Percentiles rank a stretch among this genome's conserved stretches.
These are phyloP conservation scores for Psophia crepitans DNA, from an alignment of 2,113 vertebrate genomes.

Conservation along the genomic window DNA sequence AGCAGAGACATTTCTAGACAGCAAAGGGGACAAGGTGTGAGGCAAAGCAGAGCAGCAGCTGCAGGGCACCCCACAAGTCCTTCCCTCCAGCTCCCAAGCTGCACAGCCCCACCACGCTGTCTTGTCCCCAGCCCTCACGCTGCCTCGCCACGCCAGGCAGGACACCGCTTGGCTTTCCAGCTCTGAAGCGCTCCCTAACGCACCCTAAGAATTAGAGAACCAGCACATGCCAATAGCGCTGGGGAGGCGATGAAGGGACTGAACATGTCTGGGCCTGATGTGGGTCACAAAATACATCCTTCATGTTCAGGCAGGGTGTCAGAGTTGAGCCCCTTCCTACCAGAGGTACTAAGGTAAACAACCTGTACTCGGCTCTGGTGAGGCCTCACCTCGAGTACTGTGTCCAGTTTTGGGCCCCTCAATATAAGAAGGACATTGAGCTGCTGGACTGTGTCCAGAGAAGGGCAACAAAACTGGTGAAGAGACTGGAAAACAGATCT, in stretches of 20 bases:
- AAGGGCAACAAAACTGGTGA: no score
- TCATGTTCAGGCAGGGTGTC: neutral
- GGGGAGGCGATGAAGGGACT: neutral
- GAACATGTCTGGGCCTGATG: neutral
- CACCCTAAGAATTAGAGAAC: neutral
- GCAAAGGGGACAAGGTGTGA: fast-evolving
- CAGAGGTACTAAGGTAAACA: neutral
- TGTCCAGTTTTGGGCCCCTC: no score
- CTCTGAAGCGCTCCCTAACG: neutral
- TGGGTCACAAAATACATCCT: neutral
- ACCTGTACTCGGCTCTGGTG: no score
- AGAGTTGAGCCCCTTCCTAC: neutral
- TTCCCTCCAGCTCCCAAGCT: neutral
- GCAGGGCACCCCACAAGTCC: fast-evolving
- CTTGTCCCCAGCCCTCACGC: neutral
- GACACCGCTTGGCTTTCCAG: neutral
- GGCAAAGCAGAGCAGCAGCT: neutral
- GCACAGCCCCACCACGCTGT: neutral
- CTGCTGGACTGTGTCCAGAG: no score
- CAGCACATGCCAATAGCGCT: neutral
- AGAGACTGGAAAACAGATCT: no score
- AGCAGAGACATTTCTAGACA: neutral
- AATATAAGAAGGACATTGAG: no score
- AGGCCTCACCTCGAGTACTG: no score
- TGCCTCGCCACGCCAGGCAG: fast-evolving